Base-by-base conservation (phyloP, 2,797 vertebrate species). In the Rhynchonycteris naso region DNA sequence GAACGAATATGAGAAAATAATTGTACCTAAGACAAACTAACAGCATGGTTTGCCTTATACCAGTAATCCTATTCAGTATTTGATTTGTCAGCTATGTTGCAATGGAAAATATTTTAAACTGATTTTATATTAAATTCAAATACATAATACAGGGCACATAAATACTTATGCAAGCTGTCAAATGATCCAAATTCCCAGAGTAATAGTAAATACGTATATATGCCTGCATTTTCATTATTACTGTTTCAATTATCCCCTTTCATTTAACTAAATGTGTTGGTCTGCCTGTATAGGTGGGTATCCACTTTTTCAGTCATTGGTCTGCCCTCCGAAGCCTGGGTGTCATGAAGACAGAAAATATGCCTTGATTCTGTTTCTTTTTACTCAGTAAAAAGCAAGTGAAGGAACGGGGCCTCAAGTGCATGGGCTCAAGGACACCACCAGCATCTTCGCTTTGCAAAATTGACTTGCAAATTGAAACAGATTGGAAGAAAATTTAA, bases 101-200 rank as follows among this genome's bases (percentile, higher is more conserved):
- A 78, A 91, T 74, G 0, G 30, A 56, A 47, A 94, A 87, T 94
- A 94, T 93, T 94, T 96, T 81, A 93, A 95, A 94, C 43, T 82
- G 66, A 90, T 91, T 92, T 91, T 95, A 91, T 82, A 84, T 84
- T 91, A 95, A 95, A 94, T 90, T 93, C 56, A 93, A 96, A 91
- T 59, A 79, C 43, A 91, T 86, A 92, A 89, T 78, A 33, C 30
- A 90, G n/a, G 85, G 18, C 78, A 79, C 52, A 91, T 89, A 96
- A 95, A 95, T 93, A 93, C 95, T 95, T 95, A 92, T 87, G 80
- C 58, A 84, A 93, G 63, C 52, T 83, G 89, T 88, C 43, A 84
- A 89, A 90, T 84, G 47, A 93, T 69, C 33, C 35, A 89, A 83
- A 80, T 92, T 95, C n/a, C 80, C 80, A 87, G 28, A 88, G 43